Percentiles rank a stretch among this genome's conserved stretches.
phyloP scores from a whole-genome alignment of 2,113 vertebrate genomes.

The Erpornis zantholeuca region DNA sequence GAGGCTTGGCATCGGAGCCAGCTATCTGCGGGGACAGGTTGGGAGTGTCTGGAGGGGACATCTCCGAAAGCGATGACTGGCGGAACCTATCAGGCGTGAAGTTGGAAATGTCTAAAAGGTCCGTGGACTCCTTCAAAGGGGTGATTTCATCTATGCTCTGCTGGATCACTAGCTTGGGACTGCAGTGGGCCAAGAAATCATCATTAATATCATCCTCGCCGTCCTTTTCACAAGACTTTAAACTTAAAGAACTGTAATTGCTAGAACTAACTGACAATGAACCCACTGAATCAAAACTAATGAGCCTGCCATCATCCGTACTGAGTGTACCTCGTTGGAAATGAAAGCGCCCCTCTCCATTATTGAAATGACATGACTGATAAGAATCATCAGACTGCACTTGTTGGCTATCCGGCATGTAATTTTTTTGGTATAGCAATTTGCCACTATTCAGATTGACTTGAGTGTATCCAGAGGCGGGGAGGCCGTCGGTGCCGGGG shows the following conservation, averaged over 20 bases:
- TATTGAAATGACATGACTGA: conserved; percentile 89
- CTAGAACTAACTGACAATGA: conserved; percentile 93
- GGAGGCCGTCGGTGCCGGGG: conserved; percentile 73
- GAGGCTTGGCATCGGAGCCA: conserved; percentile 84
- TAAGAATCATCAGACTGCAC: conserved; percentile 88
- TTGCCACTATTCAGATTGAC: conserved; percentile 85
- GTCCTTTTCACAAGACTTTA: conserved; percentile 95
- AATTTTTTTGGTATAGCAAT: conserved; percentile 91
- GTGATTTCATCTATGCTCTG: conserved; percentile 95
- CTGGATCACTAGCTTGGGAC: conserved; percentile 97
- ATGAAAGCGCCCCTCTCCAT: conserved; percentile 89
- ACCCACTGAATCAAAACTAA: conserved; percentile 96
- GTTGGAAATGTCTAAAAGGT: conserved; percentile 98
- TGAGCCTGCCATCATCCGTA: conserved; percentile 91
- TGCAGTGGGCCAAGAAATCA: conserved; percentile 96
- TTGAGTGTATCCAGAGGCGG: conserved; percentile 84
- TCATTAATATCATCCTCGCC: conserved; percentile 93
- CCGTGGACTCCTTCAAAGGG: conserved; percentile 93
- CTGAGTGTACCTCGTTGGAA: conserved; percentile 91
- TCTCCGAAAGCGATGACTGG: conserved; percentile 93
- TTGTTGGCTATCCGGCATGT: conserved; percentile 85
- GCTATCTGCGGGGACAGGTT: conserved; percentile 94
- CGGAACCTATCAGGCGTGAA: conserved; percentile 99
- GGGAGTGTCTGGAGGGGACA: conserved; percentile 95
- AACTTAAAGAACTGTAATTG: conserved; percentile 95